Conservation (phyloP, 2,797 vertebrate genomes). For the Erethizon dorsatum region DNA sequence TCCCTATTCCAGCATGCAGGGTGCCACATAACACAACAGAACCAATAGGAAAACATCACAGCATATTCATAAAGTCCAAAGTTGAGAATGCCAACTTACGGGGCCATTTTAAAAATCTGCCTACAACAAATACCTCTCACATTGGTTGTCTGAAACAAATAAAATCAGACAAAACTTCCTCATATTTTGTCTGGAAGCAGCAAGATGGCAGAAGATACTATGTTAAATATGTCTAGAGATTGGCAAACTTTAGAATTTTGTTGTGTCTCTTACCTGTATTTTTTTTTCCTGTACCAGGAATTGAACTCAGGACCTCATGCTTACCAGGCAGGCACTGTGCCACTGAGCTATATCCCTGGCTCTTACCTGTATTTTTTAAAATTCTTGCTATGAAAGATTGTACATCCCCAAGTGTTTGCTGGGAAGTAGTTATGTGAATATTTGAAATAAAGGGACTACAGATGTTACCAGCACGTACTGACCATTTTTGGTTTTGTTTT, state of each 20-base stretch:
- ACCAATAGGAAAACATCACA: no score
- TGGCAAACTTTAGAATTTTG: neutral
- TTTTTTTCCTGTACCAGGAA: neutral
- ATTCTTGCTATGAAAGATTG: neutral
- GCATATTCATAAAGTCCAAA: neutral
- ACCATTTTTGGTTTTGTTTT: neutral
- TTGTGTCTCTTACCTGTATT: neutral
- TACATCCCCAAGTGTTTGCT: neutral
- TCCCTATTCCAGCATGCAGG: accelerated
- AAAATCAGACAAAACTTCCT: no score
- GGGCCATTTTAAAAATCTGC: neutral
- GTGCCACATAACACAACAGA: neutral
- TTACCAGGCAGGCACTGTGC: no score
- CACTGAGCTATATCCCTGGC: no score
- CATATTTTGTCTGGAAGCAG: neutral
- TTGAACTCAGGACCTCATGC: no score
- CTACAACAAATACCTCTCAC: no score
- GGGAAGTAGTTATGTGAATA: neutral
- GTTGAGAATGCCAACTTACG: neutral
- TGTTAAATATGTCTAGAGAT: no score
- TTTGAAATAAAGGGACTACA: neutral
- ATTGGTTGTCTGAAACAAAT: neutral
- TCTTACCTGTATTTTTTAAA: neutral
- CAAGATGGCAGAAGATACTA: neutral
- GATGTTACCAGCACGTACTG: neutral